A percentile compares a stretch with the other conserved stretches of the same genome.
Evolutionary conservation across 2,888 invertebrate species (phyloP).

Genomic region (Stenchaetothrips biformis): DNA sequence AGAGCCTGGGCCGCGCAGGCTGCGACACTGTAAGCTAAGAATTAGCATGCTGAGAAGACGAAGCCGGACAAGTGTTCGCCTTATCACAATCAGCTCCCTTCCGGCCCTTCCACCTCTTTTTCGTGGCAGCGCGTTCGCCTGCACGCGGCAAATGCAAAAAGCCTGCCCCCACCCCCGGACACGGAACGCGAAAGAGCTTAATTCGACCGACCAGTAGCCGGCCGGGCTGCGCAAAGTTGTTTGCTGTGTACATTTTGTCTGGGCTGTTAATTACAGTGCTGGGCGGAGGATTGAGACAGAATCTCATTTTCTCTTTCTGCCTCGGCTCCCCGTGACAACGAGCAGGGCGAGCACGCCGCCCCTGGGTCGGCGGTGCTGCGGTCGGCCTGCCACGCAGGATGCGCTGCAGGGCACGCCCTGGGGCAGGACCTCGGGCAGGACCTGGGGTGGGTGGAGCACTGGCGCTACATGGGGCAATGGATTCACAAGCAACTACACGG

Average conservation of each 20-base stretch:
- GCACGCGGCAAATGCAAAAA: constrained; percentile 9
- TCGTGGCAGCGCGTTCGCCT: background rate
- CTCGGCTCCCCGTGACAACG: background rate
- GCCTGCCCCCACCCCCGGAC: background rate
- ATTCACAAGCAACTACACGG: constrained; percentile 23
- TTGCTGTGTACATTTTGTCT: background rate
- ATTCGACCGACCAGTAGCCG: background rate
- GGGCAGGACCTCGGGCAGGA: background rate
- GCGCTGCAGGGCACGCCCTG: too few relatives aligned
- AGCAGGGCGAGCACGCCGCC: background rate
- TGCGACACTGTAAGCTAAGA: constrained; percentile 4
- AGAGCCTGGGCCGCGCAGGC: background rate
- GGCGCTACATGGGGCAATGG: constrained; percentile 11
- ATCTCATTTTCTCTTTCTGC: background rate
- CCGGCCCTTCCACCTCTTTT: background rate
- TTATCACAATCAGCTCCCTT: background rate
- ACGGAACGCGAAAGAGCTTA: background rate
- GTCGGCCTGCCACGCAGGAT: background rate
- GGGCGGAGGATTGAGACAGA: background rate
- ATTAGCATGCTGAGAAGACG: constrained; percentile 18
- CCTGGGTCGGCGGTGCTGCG: background rate
- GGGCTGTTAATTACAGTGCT: background rate
- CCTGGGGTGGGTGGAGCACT: background rate
- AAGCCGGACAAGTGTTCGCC: constrained; percentile 10
- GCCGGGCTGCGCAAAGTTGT: background rate